Base-by-base conservation (phyloP, 2,113 vertebrate species). In the Dolichallabes microphthalmus region DNA sequence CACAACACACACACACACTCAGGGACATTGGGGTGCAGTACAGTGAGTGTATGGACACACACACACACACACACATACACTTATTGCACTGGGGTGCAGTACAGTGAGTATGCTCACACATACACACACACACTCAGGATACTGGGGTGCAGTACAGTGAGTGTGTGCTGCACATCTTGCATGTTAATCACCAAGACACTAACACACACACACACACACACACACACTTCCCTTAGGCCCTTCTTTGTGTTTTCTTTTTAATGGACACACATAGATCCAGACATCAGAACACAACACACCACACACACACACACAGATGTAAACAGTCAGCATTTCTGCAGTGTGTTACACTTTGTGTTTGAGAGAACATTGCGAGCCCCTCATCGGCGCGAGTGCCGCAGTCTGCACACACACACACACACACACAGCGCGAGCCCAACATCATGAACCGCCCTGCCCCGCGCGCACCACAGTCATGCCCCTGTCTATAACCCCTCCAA, bases 181-280 rank as follows among this genome's bases (percentile, higher is more conserved):
- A 90, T 90, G 85, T 66, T 87, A 84, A 89, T 90, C 39, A 77
- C 61, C 75, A 79, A 61, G 22, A 45, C 53, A 52, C 82, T 30
- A 57, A 84, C 82, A 84, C 35, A 45, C 68, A 52, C 82, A 63
- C 69, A 84, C 82, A 84, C 32, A 35, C 32, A 35, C 32, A 35
- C 32, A 35, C 32, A 35, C 32, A 35, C 32, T 53, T 61, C 30
- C 25, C 32, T 52, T 19, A 75, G 4, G 25, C 73, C 20, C 25
- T 7, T 22, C 14, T 14, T 7, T 57, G 20, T 45, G 27, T 30
- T 19, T 17, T 5, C 4, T 19, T 4, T 4, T 2, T 4, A 58
- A 58, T 30, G 45, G 50, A 55, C 17, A 19, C 27, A 13, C 2
- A 25, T 20, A 61, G 11, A 66, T 14, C 12, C 63, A 61, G 22